Evolutionary conservation across 2,888 invertebrate species (phyloP).

Genomic region (Eupithecia insigniata): DNA sequence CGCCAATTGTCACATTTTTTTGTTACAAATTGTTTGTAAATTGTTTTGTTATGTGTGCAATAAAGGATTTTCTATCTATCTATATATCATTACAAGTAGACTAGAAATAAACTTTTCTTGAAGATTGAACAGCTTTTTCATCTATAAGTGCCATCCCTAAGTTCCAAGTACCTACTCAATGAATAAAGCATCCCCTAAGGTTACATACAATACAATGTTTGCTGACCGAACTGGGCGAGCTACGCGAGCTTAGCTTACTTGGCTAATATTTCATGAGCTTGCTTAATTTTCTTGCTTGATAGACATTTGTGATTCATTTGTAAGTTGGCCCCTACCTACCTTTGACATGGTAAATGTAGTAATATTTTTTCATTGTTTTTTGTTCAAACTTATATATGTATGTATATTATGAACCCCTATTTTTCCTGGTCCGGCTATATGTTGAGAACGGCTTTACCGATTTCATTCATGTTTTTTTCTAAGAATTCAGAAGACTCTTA

Average conservation of each 20-base stretch:
- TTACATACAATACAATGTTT: conserved; percentile 55
- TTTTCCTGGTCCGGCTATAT: no score
- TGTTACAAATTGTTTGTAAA: no score
- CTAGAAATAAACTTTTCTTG: not conserved
- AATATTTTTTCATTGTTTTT: no score
- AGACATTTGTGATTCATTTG: not conserved
- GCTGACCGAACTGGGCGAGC: conserved; percentile 48
- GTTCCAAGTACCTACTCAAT: conserved; percentile 45
- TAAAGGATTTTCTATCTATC: no score
- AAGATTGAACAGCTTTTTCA: conserved; percentile 13
- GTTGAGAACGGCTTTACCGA: no score
- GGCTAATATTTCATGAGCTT: conserved; percentile 12
- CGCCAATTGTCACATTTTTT: no score
- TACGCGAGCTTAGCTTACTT: conserved; percentile 1
- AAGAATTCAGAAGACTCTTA: no score
- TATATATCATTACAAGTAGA: not conserved
- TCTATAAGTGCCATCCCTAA: conserved; percentile 49
- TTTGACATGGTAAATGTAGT: not conserved
- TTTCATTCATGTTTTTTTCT: no score
- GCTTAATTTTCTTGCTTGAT: not conserved
- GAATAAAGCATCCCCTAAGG: conserved; percentile 65
- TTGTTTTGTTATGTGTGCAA: no score
- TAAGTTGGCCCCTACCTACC: not conserved
- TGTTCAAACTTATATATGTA: no score
- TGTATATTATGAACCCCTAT: no score